These are phyloP conservation scores for Coelinius sp. DNA, from an alignment of 2,888 invertebrate genomes.

Conservation along the genomic window DNA sequence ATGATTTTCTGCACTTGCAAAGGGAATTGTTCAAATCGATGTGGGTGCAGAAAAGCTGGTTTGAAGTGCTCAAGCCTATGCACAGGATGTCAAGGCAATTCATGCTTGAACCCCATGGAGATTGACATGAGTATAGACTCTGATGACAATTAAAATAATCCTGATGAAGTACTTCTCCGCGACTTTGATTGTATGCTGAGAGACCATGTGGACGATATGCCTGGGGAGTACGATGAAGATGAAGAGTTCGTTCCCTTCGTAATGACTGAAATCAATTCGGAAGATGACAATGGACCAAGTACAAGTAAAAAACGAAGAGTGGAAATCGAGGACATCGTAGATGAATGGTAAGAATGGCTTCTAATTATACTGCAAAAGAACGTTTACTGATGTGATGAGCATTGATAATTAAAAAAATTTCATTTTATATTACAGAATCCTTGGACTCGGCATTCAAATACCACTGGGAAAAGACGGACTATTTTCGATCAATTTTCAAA, in stretches of 20 bases:
- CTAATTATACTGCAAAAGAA: not conserved
- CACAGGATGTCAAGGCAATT: slow-evolving; percentile 29
- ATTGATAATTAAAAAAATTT: not conserved
- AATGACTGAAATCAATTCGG: not conserved
- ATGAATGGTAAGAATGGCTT: not conserved
- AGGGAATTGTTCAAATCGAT: not conserved
- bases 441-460: too few relatives aligned
- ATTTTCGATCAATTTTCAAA: too few relatives aligned
- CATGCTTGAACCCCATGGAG: slow-evolving; percentile 11
- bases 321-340: not conserved
- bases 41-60: slow-evolving; percentile 35
- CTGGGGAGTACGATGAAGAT: not conserved
- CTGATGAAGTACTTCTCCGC: not conserved
- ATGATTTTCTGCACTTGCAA: slow-evolving; percentile 26
- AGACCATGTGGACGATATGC: not conserved
- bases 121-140: not conserved
- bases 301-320: not conserved
- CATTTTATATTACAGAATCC: not conserved
- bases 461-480: too few relatives aligned
- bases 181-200: not conserved
- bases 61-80: slow-evolving; percentile 33
- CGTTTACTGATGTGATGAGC: not conserved
- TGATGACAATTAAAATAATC: not conserved
- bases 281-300: slow-evolving; percentile 2
- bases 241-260: not conserved